Evolutionary conservation across 2,888 invertebrate species (phyloP).

Genomic region (Lithophane leautieri): DNA sequence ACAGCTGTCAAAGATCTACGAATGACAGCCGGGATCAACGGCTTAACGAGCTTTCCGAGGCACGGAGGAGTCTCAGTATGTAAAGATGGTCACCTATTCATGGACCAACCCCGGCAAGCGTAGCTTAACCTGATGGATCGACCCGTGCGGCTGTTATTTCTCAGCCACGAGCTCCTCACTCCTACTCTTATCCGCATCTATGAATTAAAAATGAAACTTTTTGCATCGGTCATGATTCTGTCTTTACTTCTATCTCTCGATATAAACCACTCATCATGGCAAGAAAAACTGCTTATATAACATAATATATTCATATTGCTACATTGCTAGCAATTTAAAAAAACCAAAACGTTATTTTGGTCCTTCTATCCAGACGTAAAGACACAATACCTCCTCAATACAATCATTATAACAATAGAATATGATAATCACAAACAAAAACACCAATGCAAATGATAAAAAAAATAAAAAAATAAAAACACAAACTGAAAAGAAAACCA

Average conservation of each 20-base stretch:
- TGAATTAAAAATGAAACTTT: neutral
- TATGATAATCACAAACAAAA: neutral
- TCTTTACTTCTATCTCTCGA: neutral
- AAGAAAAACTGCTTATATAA: neutral
- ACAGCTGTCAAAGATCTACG: too few species aligned
- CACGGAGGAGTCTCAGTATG: too few species aligned
- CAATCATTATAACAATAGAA: neutral
- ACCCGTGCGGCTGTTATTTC: too few species aligned
- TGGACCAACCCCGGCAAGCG: too few species aligned
- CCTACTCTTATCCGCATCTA: too few species aligned
- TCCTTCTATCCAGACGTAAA: neutral
- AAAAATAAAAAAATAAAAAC: neutral
- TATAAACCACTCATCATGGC: neutral
- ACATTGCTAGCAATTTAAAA: neutral
- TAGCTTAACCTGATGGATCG: too few species aligned
- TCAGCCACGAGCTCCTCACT: too few species aligned
- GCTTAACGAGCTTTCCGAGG: too few species aligned
- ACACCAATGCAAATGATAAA: neutral
- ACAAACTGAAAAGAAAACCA: neutral
- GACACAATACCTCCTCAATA: neutral
- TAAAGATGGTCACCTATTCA: too few species aligned
- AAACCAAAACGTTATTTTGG: neutral
- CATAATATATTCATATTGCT: too few species aligned
- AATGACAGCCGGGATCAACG: too few species aligned
- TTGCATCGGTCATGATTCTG: too few species aligned